A percentile compares a stretch with the other conserved stretches of the same genome.
Evolutionary conservation across 1,140 invertebrate genomes (phyloP).

Genomic region (Akabosia matsudoensis): DNA sequence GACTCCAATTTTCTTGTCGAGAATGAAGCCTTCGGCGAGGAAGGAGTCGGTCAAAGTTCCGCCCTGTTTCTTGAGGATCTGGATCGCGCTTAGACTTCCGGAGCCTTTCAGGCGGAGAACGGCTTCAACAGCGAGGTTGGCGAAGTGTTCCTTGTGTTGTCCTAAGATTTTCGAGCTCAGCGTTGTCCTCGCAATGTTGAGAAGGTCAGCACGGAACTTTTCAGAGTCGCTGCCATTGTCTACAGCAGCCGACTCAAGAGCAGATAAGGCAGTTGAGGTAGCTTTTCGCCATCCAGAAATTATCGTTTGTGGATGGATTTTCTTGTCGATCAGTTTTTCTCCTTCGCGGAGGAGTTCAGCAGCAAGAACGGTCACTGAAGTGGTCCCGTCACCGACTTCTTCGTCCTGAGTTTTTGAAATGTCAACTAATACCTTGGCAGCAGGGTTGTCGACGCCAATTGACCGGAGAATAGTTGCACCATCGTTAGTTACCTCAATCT

Average conservation of each 20-base stretch:
- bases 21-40: conserved; percentile 94
- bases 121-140: conserved; percentile 91
- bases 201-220: conserved; percentile 81
- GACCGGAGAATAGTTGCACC: conserved; percentile 97
- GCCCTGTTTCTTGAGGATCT: conserved; percentile 95
- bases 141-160: conserved; percentile 96
- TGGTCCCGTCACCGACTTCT: conserved; percentile 99
- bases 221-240: no score
- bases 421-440: conserved; percentile 96
- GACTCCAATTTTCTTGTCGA: conserved; percentile 93
- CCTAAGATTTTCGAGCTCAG: conserved; percentile 97
- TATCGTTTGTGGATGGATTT: conserved; percentile 98
- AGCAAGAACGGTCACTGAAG: conserved; percentile 95
- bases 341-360: conserved; percentile 93
- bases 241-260: conserved; percentile 70
- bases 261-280: conserved; percentile 73
- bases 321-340: conserved; percentile 87
- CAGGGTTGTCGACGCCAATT: conserved; percentile 97
- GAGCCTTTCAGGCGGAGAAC: conserved; percentile 92
- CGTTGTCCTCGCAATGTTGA: conserved; percentile 97
- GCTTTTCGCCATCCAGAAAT: conserved; percentile 92
- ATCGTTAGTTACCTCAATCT: conserved; percentile 97
- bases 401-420: conserved; percentile 99
- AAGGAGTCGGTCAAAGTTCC: conserved; percentile 91
- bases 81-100: conserved; percentile 92